These are phyloP conservation scores for Prolemur simus DNA, from an alignment of 2,113 vertebrate genomes.

Conservation along the genomic window DNA sequence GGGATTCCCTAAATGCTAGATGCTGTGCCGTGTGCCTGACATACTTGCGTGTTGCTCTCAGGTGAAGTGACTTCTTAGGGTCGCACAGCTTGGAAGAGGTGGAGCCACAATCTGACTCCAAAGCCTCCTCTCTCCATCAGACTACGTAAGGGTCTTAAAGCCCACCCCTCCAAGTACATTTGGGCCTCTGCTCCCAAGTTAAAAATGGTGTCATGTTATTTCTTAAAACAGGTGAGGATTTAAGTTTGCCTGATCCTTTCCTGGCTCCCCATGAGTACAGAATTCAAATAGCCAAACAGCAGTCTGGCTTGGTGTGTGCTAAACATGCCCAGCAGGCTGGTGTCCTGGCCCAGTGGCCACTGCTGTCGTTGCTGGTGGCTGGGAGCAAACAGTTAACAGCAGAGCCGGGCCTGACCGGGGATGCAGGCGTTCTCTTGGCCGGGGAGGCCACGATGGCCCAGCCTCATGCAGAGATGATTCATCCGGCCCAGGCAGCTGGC, in stretches of 20 bases:
- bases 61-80: neutral
- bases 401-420: neutral
- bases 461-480: neutral
- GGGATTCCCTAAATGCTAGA: neutral
- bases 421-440: neutral
- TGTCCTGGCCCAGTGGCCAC: neutral
- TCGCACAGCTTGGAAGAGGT: fast-evolving
- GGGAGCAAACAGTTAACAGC: neutral
- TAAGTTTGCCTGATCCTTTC: neutral
- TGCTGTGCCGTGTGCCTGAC: fast-evolving
- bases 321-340: neutral
- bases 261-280: neutral
- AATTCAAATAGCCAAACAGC: neutral
- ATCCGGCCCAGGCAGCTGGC: neutral
- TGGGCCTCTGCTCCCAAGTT: neutral
- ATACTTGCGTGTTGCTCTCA: neutral
- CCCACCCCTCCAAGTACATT: neutral
- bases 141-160: neutral
- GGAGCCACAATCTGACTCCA: neutral
- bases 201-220: neutral
- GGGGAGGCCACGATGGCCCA: neutral
- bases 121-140: neutral
- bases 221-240: neutral
- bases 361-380: neutral
- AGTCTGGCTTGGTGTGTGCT: neutral